Evolutionary conservation across 1,140 invertebrate species (phyloP), one percentile per base, ranked within the genome.

Genomic region (Hestina assimilis): DNA sequence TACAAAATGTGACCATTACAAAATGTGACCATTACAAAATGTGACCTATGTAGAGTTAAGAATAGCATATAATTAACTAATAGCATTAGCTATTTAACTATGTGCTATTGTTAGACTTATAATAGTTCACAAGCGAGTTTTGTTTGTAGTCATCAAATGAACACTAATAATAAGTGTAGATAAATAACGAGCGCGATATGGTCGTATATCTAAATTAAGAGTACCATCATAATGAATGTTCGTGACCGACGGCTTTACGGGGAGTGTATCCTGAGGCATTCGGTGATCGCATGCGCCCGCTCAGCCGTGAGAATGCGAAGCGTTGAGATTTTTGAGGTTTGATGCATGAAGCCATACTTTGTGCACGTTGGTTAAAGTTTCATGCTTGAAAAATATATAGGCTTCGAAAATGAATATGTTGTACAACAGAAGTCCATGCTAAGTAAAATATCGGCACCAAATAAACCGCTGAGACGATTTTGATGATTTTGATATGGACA

Each of bases 161-260:
- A 11, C 17, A 41, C 11, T 41, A 41, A 23, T 41, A 20, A 41
- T 41, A 21, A 41, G 19, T 20, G 55, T 47, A 56, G 33, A 51
- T 58, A 45, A 43, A 51, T 43, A 33, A 42, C 47, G 20, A 31
- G 45, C 43, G 38, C 41, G 51, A 59, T 64, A 64, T 47, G 50
- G 43, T 64, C 61, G 29, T 51, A 54, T 33, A 45, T 59, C 60
- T 55, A 64, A 64, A 59, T 59, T 64, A 64, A 54, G 48, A 46
- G 46, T 40, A 53, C 15, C 29, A 35, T 35, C 31, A 53, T 60
- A 60, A 60, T 60, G 59, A 61, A 55, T 51, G 59, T 61, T 55
- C 59, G 59, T 55, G 59, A 61, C 51, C 52, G 38, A 48, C 31
- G 43, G 51, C 40, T 17, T 48, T 58, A 50, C 15, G 31, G 43